Base-by-base conservation (phyloP, 2,888 invertebrate species). In the Mesodorylaimus sp. region DNA sequence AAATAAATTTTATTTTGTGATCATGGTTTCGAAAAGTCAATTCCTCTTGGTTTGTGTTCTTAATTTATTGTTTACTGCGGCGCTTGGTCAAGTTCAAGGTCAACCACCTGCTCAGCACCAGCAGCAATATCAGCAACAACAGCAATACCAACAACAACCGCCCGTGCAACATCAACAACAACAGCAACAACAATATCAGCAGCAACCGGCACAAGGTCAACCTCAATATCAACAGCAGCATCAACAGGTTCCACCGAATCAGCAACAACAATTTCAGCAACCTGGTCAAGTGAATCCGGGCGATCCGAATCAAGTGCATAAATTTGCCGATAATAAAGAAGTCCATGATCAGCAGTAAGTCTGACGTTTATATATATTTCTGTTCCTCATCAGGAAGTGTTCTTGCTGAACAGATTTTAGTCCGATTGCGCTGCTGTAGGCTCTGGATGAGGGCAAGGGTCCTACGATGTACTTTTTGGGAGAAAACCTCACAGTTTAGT, bases 181-280 rank as follows among this genome's bases (percentile, higher is more conserved):
- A 24, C 68, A 66, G 50, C 68, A 66, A 16, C 68, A 66, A 37
- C 69, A 64, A 2, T 66, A 63, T 3, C 69, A 65, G 37, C 60
- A 59, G 1, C 66, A 55, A 28, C 66, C 60, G 1, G 64, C 57
- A 38, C 56, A 52, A 50, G 50, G 52, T 16, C 44, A 53, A 32
- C 54, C 54, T 25, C 54, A 56, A 47, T 57, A 58, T 45, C 53
- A 56, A 39, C 55, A 54, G 43, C 55, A 57, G 47, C 45, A 55
- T 13, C 57, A 50, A 13, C 56, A 52, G 39, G 58, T 57, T 28
- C 54, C 24, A 24, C 16, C 24, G 47, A 43, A 51, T 21, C 59
- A 55, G 21, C 58, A 54, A 38, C 58, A 58, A 42, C 58, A 57
- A 37, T 55, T 55, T 44, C 57, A 56, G 38, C 52, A 60, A 47